Conservation (phyloP, 2,113 vertebrate species). For the Sarotherodon lohbergeri region DNA sequence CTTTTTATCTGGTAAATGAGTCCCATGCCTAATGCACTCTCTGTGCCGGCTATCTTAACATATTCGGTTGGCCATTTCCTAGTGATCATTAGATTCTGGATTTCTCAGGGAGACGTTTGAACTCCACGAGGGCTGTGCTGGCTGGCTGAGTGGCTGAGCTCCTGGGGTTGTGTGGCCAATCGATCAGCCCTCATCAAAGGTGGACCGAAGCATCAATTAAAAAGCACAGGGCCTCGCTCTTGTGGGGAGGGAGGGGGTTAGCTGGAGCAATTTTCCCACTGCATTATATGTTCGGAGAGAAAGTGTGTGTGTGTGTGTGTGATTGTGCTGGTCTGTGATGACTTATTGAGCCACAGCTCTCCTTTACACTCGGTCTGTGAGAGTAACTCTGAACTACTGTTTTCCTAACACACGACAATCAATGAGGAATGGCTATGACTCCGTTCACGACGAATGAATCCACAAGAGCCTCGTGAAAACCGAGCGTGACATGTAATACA, state of each 20-base stretch:
- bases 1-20: slow-evolving; percentile 29
- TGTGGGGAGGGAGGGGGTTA: neutral
- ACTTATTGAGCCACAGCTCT: slow-evolving; percentile 56
- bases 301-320: slow-evolving; percentile 1
- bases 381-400: slow-evolving; percentile 43
- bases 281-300: slow-evolving; percentile 13
- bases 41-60: slow-evolving; percentile 38
- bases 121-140: slow-evolving; percentile 13
- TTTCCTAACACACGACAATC: slow-evolving; percentile 31
- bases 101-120: slow-evolving; percentile 40
- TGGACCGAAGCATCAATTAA: slow-evolving; percentile 66
- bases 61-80: slow-evolving; percentile 61
- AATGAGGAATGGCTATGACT: neutral
- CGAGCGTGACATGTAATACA: neutral
- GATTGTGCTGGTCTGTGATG: slow-evolving; percentile 34
- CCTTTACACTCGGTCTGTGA: slow-evolving; percentile 16
- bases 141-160: slow-evolving; percentile 22
- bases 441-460: neutral
- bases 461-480: neutral
- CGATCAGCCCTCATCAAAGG: slow-evolving; percentile 61
- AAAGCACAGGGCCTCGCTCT: slow-evolving; percentile 39
- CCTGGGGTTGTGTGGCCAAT: slow-evolving; percentile 56
- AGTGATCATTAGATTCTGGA: slow-evolving; percentile 23
- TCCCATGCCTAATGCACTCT: slow-evolving; percentile 62
- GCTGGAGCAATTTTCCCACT: slow-evolving; percentile 48